Percentiles rank a stretch among this genome's conserved stretches.
Conservation (phyloP, 2,113 vertebrate genomes). For the Hylia prasina region DNA sequence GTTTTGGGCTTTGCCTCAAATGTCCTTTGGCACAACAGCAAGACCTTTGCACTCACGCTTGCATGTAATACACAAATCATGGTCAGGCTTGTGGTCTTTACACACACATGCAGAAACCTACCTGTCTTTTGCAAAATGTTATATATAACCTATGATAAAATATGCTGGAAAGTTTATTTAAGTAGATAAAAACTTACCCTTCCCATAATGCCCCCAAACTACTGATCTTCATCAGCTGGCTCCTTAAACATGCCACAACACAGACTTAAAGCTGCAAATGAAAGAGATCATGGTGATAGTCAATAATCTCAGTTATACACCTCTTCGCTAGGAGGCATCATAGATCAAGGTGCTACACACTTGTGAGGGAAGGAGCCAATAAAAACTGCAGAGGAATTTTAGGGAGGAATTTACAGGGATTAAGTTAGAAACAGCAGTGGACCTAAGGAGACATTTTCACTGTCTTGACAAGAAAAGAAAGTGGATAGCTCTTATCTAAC, state of each 20-base stretch:
- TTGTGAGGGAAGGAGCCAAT: background rate
- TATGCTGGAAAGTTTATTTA: background rate
- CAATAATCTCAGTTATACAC: background rate
- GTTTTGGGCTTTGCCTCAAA: background rate
- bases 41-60: background rate
- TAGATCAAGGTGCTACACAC: background rate
- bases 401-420: background rate
- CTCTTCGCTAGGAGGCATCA: background rate
- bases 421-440: background rate
- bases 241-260: slow-evolving; percentile 35
- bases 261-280: slow-evolving; percentile 2
- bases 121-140: background rate
- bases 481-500: background rate
- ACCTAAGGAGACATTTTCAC: background rate
- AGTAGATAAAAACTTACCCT: background rate
- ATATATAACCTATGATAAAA: background rate
- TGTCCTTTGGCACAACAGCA: background rate
- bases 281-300: background rate
- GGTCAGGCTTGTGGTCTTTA: background rate
- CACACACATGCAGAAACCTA: background rate
- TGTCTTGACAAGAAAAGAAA: background rate
- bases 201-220: background rate
- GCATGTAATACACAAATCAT: background rate
- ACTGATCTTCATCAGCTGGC: background rate
- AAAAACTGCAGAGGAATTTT: background rate